Conservation (phyloP, 1,140 invertebrate genomes). For the Schlechtendalia chinensis region DNA sequence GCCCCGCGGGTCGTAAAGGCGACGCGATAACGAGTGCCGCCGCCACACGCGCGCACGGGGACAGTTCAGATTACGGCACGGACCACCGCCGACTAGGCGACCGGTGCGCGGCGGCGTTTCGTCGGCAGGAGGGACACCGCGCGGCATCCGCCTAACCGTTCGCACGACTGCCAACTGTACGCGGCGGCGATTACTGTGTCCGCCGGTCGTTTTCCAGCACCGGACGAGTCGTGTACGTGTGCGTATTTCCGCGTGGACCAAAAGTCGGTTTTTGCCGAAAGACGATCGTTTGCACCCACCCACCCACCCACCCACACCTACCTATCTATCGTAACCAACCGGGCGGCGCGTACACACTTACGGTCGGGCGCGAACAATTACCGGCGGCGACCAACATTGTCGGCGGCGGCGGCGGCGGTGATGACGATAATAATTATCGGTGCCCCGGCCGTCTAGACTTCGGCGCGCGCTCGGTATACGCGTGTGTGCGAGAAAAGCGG, state of each 20-base stretch:
- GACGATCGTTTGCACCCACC: too few species aligned
- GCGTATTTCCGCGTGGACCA: too few species aligned
- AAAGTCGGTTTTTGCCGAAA: too few species aligned
- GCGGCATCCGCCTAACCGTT: constrained; percentile 45
- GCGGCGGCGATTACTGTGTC: not conserved
- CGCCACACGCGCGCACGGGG: not conserved
- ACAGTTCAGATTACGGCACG: constrained; percentile 13
- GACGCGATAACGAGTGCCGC: not conserved
- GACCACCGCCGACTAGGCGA: not conserved
- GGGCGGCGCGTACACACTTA: not conserved
- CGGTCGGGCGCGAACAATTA: constrained; percentile 13
- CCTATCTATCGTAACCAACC: too few species aligned
- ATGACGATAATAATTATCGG: constrained; percentile 15
- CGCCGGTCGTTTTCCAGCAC: too few species aligned
- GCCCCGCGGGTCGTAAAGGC: too few species aligned
- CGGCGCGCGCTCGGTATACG: not conserved
- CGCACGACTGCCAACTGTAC: constrained; percentile 45
- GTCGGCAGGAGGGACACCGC: constrained; percentile 12
- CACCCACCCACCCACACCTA: too few species aligned
- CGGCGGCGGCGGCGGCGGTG: not conserved
- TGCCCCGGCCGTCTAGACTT: constrained; percentile 33
- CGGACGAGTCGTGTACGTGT: too few species aligned
- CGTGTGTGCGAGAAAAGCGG: not conserved
- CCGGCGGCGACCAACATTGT: constrained; percentile 13
- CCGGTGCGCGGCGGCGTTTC: constrained; percentile 6